Evolutionary conservation across 1,140 invertebrate genomes (phyloP), one percentile per base, ranked within the genome.

Genomic region (Drosophila santomea): DNA sequence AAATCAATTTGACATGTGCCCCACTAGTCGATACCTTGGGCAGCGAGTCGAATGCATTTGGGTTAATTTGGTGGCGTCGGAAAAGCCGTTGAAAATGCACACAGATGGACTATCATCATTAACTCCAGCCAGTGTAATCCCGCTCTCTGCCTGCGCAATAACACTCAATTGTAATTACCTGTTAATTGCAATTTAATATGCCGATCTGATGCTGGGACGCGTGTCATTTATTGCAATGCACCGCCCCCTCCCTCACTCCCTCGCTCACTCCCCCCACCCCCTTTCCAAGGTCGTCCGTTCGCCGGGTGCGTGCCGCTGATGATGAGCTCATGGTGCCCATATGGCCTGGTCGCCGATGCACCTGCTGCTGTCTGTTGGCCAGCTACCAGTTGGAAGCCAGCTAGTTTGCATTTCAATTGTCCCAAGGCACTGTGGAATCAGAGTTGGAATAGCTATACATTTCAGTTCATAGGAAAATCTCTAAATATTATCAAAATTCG

Each of bases 1-100:
- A 89, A 88, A 89, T 88, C 80, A 71, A 84, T 89, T 80, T 89
- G 84, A 89, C 80, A 84, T 78, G 69, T 83, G 79, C 71, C 50
- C 47, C 56, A 61, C 45, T 47, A 48, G 52, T 8, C 58, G 25
- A 17, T 50, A 47, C 71, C 41, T 56, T 59, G 77, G 44, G 61
- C 72, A 85, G 57, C 61, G 50, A 36, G 23, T 41, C 57, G 52
- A 71, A 62, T 67, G 56, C 43, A 51, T 55, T 69, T 58, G n/a
- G 56, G 54, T 17, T 44, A 59, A 36, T 78, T 43, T 56, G 14
- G 25, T 3, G 12, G 23, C 47, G 0, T 28, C 6, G 7, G 20
- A 45, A 36, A 43, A 41, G 23, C 17, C 44, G 43, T 58, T 58
- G 43, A 23, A 72, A 64, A 67, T 50, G 36, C 43, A 25, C 35